Evolutionary conservation across 2,797 vertebrate genomes (phyloP), one percentile per base, ranked within the genome.

Genomic region (Schizopygopsis pylzovi): DNA sequence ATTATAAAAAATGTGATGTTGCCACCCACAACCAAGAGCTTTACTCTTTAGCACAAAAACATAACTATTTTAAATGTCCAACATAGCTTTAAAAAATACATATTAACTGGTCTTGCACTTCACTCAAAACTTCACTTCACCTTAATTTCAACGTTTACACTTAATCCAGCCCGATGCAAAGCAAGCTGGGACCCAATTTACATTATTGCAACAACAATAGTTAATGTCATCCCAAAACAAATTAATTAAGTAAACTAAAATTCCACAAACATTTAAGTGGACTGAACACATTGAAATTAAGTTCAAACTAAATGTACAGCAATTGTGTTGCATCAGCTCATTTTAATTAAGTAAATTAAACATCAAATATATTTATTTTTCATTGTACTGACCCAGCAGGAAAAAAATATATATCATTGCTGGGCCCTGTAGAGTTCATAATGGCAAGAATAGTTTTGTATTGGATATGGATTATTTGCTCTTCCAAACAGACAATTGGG

Each of bases 381-480:
- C 22, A 59, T 11, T 59, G 8, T 59, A 59, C 9, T n/a, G 22
- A 59, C 8, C 20, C 54, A 59, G 22, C 54, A 59, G 54, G 6
- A 22, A 22, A n/a, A n/a, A 22, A 20, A 22, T 7, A 22, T 12
- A 59, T 11, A 9, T n/a, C 1, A 67, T 67, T 67, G 18, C 13
- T 71, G 4, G 39, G 65, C 65, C 65, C 65, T 9, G 20, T 45
- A 49, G 45, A 49, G 28, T 28, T 45, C 18, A 67, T 49, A 49
- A 20, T 63, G 9, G 56, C 56, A 45, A 63, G 8, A 79, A 45
- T 25, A 33, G 54, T 61, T 63, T 45, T 79, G 39, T 63, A 65
- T 79, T 61, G 54, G 13, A 25, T 45, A 63, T 63, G 39, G 76
- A 63, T 63, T 25, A 1, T 25, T 79, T 79, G n/a, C 59, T 79